Percentiles rank a stretch among this genome's conserved stretches.
These are phyloP conservation scores for Nasonia longicornis DNA, from an alignment of 1,140 invertebrate genomes.

Conservation along the genomic window DNA sequence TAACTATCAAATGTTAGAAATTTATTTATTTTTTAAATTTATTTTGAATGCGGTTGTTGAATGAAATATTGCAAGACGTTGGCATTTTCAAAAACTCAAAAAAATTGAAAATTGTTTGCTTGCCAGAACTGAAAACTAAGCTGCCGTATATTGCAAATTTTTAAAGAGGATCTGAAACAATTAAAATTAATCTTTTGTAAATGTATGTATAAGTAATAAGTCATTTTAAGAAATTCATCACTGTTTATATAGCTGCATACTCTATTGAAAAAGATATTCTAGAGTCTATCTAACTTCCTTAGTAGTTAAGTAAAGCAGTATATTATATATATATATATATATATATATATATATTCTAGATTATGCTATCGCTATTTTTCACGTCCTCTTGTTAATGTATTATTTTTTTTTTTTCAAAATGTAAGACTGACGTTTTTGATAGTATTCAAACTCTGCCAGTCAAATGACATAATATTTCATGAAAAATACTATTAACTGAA, in stretches of 20 bases:
- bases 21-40: too few species aligned
- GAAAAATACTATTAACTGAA: background rate
- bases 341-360: too few species aligned
- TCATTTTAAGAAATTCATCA: background rate
- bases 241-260: too few species aligned
- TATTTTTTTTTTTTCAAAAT: background rate
- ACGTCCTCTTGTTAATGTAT: background rate
- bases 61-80: background rate
- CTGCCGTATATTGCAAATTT: background rate
- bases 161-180: background rate
- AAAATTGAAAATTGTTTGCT: background rate
- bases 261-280: too few species aligned
- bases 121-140: slow-evolving; percentile 12
- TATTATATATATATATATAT: too few species aligned
- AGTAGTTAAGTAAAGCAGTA: background rate
- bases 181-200: background rate
- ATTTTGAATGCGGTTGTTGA: background rate
- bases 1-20: too few species aligned
- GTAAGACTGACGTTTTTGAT: slow-evolving; percentile 5
- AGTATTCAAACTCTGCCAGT: background rate
- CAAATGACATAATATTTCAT: background rate
- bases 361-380: too few species aligned
- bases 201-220: too few species aligned
- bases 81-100: background rate
- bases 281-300: background rate